Conservation (phyloP, 2,797 vertebrate genomes). For the Anniella stebbinsi region DNA sequence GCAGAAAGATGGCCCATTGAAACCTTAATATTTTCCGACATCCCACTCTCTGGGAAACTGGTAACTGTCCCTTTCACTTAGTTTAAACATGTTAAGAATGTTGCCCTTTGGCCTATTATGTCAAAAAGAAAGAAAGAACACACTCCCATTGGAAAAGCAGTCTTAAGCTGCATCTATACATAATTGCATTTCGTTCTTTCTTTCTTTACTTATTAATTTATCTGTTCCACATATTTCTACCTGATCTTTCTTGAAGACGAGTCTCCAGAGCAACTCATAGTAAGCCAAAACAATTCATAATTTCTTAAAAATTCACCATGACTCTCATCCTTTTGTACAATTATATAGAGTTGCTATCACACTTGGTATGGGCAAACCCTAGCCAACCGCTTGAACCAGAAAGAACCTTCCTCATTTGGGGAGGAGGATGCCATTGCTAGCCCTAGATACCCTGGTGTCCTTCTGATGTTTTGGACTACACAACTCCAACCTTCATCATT, state of each 20-base stretch:
- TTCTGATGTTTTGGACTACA: no score
- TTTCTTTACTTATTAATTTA: no score
- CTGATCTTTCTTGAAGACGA: not conserved
- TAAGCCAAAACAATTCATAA: not conserved
- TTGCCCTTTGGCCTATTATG: slow-evolving; percentile 35
- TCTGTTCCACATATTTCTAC: not conserved
- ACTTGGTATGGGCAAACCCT: no score
- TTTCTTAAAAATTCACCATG: not conserved
- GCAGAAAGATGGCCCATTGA: slow-evolving; percentile 20
- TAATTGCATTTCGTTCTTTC: no score
- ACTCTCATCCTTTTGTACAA: not conserved
- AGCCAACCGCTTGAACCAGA: not conserved
- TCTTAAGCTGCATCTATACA: not conserved
- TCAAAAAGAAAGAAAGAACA: slow-evolving; percentile 45
- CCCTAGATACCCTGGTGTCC: not conserved
- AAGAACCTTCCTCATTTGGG: not conserved
- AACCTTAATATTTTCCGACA: slow-evolving; percentile 66
- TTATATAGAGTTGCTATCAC: no score
- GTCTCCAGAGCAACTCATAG: not conserved
- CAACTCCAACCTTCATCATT: no score
- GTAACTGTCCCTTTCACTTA: slow-evolving; percentile 62
- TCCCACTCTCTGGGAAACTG: slow-evolving; percentile 44
- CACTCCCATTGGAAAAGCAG: not conserved
- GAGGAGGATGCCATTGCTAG: not conserved
- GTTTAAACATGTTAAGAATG: slow-evolving; percentile 46